These are phyloP conservation scores for Synanthedon vespiformis DNA, from an alignment of 2,888 invertebrate species.

Conservation along the genomic window DNA sequence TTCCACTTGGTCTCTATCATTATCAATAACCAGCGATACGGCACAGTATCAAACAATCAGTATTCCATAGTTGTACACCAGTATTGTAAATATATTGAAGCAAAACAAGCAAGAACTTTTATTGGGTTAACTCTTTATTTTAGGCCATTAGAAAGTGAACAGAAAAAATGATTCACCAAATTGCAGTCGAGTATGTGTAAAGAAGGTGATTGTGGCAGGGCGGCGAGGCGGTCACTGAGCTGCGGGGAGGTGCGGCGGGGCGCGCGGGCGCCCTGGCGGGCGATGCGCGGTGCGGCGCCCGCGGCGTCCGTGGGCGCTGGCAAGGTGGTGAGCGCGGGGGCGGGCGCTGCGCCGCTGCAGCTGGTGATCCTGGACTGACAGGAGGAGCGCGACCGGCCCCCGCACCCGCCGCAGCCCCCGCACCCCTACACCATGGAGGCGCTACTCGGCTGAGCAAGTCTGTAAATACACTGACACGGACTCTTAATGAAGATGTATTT, in stretches of 20 bases:
- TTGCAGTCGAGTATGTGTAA: not conserved
- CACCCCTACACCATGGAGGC: conserved; percentile 77
- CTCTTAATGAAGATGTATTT: conserved; percentile 58
- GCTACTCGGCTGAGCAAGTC: conserved; percentile 64
- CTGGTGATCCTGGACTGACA: conserved; percentile 83
- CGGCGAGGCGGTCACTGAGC: conserved; percentile 84
- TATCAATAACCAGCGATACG: no score
- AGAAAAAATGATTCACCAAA: no score
- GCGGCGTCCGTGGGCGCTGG: conserved; percentile 75
- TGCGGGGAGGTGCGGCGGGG: conserved; percentile 83
- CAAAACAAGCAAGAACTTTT: no score
- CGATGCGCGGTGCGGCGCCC: conserved; percentile 64
- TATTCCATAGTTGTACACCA: no score
- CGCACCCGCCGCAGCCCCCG: conserved; percentile 48
- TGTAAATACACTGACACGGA: conserved; percentile 9
- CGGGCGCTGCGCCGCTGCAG: conserved; percentile 61
- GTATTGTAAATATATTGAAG: no score
- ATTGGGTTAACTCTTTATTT: no score
- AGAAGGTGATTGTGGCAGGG: conserved; percentile 65
- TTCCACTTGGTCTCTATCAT: not conserved
- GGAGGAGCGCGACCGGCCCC: conserved; percentile 27
- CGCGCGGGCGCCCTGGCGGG: conserved; percentile 88
- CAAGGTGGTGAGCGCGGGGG: conserved; percentile 69
- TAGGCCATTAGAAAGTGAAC: no score
- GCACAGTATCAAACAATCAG: no score